Conservation (phyloP, 2,888 invertebrate species). For the Argynnis bischoffii region DNA sequence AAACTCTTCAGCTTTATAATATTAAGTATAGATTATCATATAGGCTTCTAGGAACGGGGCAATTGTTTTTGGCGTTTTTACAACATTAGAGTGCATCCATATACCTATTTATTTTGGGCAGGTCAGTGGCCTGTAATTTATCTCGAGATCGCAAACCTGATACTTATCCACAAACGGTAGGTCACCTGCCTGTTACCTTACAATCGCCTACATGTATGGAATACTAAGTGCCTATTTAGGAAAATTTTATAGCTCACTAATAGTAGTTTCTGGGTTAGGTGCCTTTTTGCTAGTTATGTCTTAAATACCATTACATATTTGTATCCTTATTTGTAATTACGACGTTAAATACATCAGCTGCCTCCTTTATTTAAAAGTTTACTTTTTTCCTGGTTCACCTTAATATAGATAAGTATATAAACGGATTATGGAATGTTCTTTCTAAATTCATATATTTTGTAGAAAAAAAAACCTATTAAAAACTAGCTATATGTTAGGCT, state of each 20-base stretch:
- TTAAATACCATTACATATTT: background rate
- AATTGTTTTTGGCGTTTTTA: background rate
- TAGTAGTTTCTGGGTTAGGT: constrained; percentile 1
- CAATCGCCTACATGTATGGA: constrained; percentile 16
- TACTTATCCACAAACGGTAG: constrained; percentile 15
- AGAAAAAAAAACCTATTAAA: no score
- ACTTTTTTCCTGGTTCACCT: background rate
- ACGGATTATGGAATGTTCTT: no score
- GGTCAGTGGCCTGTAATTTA: constrained; percentile 33
- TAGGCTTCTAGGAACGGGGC: no score
- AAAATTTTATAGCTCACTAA: constrained; percentile 5
- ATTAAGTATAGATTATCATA: no score
- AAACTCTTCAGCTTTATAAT: no score
- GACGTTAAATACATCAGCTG: background rate
- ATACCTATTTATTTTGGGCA: constrained; percentile 13
- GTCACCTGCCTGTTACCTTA: constrained; percentile 20
- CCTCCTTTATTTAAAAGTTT: background rate
- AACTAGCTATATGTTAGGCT: no score
- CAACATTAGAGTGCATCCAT: background rate
- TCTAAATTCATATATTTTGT: no score
- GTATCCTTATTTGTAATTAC: background rate
- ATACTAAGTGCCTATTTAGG: constrained; percentile 16
- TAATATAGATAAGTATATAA: no score
- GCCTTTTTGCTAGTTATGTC: constrained; percentile 5
- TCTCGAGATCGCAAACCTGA: constrained; percentile 28